Evolutionary conservation across 2,113 vertebrate species (phyloP).

Genomic region (Clarias magur): DNA sequence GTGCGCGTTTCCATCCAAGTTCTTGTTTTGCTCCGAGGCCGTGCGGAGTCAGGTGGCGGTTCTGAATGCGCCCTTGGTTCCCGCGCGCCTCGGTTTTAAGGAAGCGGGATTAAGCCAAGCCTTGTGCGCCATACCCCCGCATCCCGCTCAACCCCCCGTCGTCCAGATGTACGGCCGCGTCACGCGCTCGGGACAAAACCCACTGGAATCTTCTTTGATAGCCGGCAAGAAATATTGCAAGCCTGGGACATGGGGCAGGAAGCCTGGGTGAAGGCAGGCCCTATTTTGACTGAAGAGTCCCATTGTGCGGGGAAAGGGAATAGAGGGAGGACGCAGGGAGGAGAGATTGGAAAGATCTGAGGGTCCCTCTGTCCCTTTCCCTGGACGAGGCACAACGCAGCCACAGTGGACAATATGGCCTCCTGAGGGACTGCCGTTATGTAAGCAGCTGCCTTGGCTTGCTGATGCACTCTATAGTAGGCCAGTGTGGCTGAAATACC

Average conservation of each 20-base stretch:
- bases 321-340: slow-evolving; percentile 48
- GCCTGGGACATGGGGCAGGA: slow-evolving; percentile 62
- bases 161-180: slow-evolving; percentile 43
- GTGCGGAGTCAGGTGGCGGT: slow-evolving; percentile 23
- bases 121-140: slow-evolving; percentile 26
- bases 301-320: slow-evolving; percentile 62
- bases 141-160: slow-evolving; percentile 8
- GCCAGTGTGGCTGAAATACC: slow-evolving; percentile 35
- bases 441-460: slow-evolving; percentile 46
- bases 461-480: slow-evolving; percentile 40
- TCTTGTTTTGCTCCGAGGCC: neutral
- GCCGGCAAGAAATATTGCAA: slow-evolving; percentile 57
- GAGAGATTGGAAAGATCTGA: slow-evolving; percentile 49
- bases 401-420: slow-evolving; percentile 55
- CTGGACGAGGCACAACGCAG: slow-evolving; percentile 44
- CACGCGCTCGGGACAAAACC: slow-evolving; percentile 49
- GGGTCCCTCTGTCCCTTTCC: slow-evolving; percentile 46
- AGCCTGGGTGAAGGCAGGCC: slow-evolving; percentile 62
- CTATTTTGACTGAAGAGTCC: slow-evolving; percentile 71
- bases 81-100: slow-evolving; percentile 18
- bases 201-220: slow-evolving; percentile 62
- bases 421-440: slow-evolving; percentile 49
- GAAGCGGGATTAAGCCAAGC: slow-evolving; percentile 34
- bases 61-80: slow-evolving; percentile 32
- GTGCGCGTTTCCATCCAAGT: neutral